Evolutionary conservation across 2,888 invertebrate species (phyloP), one percentile per base, ranked within the genome.

Genomic region (Lottia gigantea): DNA sequence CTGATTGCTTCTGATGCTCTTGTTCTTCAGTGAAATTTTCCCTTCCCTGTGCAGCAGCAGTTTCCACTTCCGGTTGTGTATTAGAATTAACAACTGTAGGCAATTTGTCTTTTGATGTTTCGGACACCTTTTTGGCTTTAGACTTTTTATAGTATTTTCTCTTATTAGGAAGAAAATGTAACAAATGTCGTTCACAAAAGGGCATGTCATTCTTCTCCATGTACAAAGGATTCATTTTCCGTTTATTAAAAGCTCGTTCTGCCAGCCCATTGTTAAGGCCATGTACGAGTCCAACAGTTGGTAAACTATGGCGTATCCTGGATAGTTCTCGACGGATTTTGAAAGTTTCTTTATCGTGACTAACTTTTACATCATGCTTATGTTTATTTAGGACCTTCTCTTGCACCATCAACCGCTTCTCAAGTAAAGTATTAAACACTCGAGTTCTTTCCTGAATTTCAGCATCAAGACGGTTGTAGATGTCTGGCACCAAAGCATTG

Each of bases 121-220:
- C 31, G 6, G 31, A 31, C 31, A 6, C 31, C 31, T 55, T 23
- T 55, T 19, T 19, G 14, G 23, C 14, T 55, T 55, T 62, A 1
- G 46, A 67, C 31, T 62, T 26, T 45, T 73, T 72, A 72, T 81
- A 82, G 62, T 73, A 77, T n/a, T 74, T 74, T 45, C 75, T 66
- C 66, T 84, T 84, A 40, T 79, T 77, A 46, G 83, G 84, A 8
- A 82, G 71, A 71, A 83, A 83, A 55, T 84, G 84, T 23, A 80
- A 73, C 61, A 80, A 79, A 73, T 75, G 82, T n/a, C 84, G 71
- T 45, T 78, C 79, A 78, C 84, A 84, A 68, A 81, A 80, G 19
- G 80, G 80, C 66, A 77, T 74, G 26, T 79, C 80, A 25, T 78
- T 76, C 63, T 78, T 82, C 65, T 81, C 82, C 8, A 76, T 69